Evolutionary conservation across 2,797 vertebrate genomes (phyloP), one percentile per base, ranked within the genome.

Genomic region (Hypotaenidia okinawae): DNA sequence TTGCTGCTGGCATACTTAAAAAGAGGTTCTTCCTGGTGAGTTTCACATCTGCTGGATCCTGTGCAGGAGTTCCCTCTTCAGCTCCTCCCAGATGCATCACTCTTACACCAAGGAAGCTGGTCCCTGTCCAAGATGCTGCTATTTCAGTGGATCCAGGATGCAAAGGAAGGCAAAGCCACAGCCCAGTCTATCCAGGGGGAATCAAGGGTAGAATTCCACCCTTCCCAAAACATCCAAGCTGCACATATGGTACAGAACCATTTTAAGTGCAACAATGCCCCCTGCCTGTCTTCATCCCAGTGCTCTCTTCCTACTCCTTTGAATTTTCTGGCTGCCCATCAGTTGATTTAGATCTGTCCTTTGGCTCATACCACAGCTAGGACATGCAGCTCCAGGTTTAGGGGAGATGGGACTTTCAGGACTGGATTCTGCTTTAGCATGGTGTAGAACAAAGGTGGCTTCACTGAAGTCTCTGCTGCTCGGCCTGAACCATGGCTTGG

Each of bases 241-340:
- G 63, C 13, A 16, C 17, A 28, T 15, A 35, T 11, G n/a, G 33
- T n/a, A n/a, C 19, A 41, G 64, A 70, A 77, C 15, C 68, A 96
- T 96, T 96, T 94, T 84, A 95, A 90, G 95, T 94, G 93, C 95
- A 96, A 97, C 94, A 90, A 93, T 94, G 95, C 93, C 94, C 95
- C 95, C 95, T 95, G 91, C 83, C 95, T 97, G 94, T 90, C 86
- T 93, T 64, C 61, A 80, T 75, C 74, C 63, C 76, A 66, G 76
- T 0, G 0, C 18, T 79, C 32, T 45, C 52, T 70, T 87, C 45
- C 47, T n/a, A 47, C 45, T 85, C 43, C 41, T 82, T 94, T 61
- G 43, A 81, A 70, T 74, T 35, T 94, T 68, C 59, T 5, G 2
- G 25, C 37, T 41, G 69, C 24, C 54, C 47, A 90, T n/a, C 41